These are phyloP conservation scores for Protodeltote pygarga DNA, from an alignment of 2,888 invertebrate species.

Conservation along the genomic window DNA sequence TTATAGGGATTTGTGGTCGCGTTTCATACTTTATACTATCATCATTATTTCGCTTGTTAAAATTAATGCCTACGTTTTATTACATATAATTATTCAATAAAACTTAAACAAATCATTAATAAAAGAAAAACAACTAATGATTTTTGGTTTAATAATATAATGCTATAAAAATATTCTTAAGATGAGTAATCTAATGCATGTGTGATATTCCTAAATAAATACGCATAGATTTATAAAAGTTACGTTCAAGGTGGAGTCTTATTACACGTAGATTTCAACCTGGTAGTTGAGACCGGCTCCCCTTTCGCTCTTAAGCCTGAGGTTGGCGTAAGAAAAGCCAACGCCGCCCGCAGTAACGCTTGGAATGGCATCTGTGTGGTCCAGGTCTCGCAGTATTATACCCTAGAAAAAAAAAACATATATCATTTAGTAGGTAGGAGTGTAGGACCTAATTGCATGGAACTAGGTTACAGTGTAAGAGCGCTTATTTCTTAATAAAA, in stretches of 20 bases:
- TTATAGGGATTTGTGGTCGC: constrained; percentile 2
- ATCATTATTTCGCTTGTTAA: constrained; percentile 10
- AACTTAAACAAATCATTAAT: too few relatives aligned
- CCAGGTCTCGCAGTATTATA: constrained; percentile 76
- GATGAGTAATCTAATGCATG: constrained; percentile 9
- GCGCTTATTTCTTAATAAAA: too few relatives aligned
- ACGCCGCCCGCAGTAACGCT: constrained; percentile 79
- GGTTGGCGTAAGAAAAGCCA: constrained; percentile 78
- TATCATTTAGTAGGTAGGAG: too few relatives aligned
- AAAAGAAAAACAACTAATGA: too few relatives aligned
- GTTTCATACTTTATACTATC: constrained; percentile 18
- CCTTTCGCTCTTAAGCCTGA: constrained; percentile 77
- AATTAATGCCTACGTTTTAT: constrained; percentile 1
- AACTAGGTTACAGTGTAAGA: too few relatives aligned
- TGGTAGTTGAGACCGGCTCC: constrained; percentile 81
- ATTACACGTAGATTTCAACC: constrained; percentile 74
- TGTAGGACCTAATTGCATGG: too few relatives aligned
- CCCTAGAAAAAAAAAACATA: constrained; percentile 70
- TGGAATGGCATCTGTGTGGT: constrained; percentile 74
- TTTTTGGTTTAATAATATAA: constrained; percentile 1
- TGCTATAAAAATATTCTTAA: constrained; percentile 2
- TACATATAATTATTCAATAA: too few relatives aligned
- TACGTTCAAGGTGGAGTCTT: constrained; percentile 1
- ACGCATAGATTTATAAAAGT: not conserved
- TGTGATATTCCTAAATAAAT: constrained; percentile 1